Conservation (phyloP, 2,888 invertebrate species). For the Andrena bicolor region DNA sequence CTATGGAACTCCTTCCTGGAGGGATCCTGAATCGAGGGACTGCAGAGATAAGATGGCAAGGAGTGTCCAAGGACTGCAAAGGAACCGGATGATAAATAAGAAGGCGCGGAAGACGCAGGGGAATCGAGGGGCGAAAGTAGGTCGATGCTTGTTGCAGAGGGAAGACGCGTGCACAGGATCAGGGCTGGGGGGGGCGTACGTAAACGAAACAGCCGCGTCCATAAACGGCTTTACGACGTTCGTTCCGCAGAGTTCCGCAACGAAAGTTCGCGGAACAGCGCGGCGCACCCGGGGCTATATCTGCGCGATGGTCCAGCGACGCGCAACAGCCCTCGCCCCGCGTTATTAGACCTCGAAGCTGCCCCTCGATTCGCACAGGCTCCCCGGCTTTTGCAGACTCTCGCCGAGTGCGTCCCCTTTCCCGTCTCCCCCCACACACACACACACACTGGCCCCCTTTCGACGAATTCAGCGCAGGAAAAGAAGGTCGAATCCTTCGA, state of each 20-base stretch:
- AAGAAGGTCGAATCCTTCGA: constrained; percentile 14
- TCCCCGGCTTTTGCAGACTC: background rate
- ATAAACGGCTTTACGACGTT: constrained; percentile 26
- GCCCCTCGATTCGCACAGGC: background rate
- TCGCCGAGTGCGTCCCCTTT: background rate
- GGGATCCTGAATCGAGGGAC: too few species aligned
- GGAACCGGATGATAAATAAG: background rate
- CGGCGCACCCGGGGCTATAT: background rate
- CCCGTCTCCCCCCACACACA: background rate
- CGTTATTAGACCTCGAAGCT: constrained; percentile 22
- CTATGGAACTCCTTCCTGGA: background rate
- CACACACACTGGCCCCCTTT: background rate
- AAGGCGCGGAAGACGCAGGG: background rate
- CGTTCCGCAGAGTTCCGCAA: constrained; percentile 20
- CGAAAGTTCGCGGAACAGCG: constrained; percentile 15
- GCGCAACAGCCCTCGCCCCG: constrained; percentile 3
- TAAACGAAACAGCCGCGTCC: constrained; percentile 9
- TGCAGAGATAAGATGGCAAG: too few species aligned
- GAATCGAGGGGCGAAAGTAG: background rate
- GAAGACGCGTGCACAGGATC: background rate
- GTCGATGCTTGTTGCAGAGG: constrained; percentile 1
- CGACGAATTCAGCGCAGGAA: background rate
- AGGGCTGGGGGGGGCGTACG: background rate
- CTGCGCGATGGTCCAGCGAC: constrained; percentile 23
- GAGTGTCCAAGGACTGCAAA: background rate